Percentiles rank a stretch among this genome's conserved stretches.
phyloP scores from a whole-genome alignment of 1,140 invertebrate species.

The Drosophila sucinea region DNA sequence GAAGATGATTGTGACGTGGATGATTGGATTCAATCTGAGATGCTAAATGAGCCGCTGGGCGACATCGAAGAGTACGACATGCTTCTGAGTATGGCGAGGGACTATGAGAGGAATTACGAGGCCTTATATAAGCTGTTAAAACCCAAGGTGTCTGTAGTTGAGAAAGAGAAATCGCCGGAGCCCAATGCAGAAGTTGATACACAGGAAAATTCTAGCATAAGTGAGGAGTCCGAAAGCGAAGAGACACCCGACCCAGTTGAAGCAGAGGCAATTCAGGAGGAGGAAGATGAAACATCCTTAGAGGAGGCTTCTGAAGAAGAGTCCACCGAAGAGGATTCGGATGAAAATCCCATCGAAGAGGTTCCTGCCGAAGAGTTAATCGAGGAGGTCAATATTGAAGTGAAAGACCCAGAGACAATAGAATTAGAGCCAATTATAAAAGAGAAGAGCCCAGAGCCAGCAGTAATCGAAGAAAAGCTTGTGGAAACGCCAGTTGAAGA shows the following conservation, averaged over 20 bases:
- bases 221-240: neutral
- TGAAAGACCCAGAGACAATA: no score
- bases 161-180: neutral
- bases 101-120: slow-evolving; percentile 1
- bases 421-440: no score
- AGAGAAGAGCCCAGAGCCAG: neutral
- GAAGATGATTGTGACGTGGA: slow-evolving; percentile 28
- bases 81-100: slow-evolving; percentile 23
- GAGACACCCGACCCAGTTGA: no score
- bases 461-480: neutral
- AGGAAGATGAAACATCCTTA: no score
- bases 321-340: no score
- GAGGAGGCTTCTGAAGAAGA: no score
- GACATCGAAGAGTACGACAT: slow-evolving; percentile 41
- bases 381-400: no score
- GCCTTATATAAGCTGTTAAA: slow-evolving; percentile 15
- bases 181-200: neutral
- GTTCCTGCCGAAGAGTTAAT: no score
- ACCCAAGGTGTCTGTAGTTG: neutral
- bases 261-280: no score
- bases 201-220: neutral
- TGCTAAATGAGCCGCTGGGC: slow-evolving; percentile 10
- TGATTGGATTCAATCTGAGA: slow-evolving; percentile 31
- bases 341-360: no score
- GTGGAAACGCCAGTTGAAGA: neutral